Conservation (phyloP, 2,888 invertebrate species). For the Rotaria sp. region DNA sequence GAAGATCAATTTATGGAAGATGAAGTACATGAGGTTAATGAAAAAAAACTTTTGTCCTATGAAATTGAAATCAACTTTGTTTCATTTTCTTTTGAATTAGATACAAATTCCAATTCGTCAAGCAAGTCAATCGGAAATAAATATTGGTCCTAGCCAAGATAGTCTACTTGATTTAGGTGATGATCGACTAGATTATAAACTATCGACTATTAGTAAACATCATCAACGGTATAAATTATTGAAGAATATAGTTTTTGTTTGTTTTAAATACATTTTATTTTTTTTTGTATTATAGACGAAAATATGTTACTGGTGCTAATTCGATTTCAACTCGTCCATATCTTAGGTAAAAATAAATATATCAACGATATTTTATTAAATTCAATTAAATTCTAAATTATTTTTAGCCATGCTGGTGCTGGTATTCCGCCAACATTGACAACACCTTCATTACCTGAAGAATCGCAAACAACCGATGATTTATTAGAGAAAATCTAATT, state of each 20-base stretch:
- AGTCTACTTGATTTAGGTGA: background rate
- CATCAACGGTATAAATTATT: background rate
- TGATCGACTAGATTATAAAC: background rate
- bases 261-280: too few relatives aligned
- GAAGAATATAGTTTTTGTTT: too few relatives aligned
- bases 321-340: background rate
- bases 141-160: background rate
- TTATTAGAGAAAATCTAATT: background rate
- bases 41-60: background rate
- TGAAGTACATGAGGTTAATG: background rate
- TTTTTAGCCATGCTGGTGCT: background rate
- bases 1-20: conserved; percentile 8
- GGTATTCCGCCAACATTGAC: background rate
- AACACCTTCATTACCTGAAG: background rate
- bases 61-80: background rate
- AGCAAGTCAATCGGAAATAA: background rate
- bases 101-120: background rate
- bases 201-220: background rate
- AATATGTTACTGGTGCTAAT: background rate
- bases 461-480: background rate
- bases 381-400: background rate
- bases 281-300: background rate
- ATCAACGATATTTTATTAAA: background rate
- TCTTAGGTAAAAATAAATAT: background rate
- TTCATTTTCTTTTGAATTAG: background rate